These are phyloP conservation scores for Odontamblyopus rebecca DNA, from an alignment of 2,797 vertebrate genomes.

Conservation along the genomic window DNA sequence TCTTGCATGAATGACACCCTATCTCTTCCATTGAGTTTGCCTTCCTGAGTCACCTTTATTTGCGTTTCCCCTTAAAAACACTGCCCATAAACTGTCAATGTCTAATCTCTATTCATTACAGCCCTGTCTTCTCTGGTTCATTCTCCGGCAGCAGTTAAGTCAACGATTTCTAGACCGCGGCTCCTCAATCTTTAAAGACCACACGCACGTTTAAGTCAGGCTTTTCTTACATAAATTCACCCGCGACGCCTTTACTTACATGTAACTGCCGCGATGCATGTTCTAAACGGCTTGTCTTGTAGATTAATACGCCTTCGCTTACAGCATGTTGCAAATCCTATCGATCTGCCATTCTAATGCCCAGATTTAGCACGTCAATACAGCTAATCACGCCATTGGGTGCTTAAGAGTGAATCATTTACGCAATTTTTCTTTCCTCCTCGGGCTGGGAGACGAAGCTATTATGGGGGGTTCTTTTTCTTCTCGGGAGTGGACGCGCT, in stretches of 20 bases:
- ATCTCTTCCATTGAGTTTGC: background rate
- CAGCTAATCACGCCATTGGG: constrained; percentile 44
- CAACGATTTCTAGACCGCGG: background rate
- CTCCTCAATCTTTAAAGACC: background rate
- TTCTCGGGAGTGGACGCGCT: constrained; percentile 16
- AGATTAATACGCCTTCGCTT: constrained; percentile 30
- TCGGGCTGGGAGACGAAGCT: constrained; percentile 12
- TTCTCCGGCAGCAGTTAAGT: background rate
- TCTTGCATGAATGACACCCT: background rate
- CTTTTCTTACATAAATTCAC: constrained; percentile 1
- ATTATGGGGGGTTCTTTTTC: constrained; percentile 33
- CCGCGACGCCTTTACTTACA: background rate
- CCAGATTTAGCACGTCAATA: constrained; percentile 42
- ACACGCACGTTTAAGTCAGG: background rate
- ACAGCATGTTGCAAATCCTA: constrained; percentile 29
- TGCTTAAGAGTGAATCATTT: constrained; percentile 51
- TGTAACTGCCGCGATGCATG: constrained; percentile 10
- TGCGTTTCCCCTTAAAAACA: background rate
- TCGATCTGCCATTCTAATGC: constrained; percentile 43
- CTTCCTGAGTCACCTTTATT: background rate
- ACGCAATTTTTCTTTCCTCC: constrained; percentile 13
- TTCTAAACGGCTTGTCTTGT: constrained; percentile 25
- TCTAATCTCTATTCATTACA: constrained; percentile 6
- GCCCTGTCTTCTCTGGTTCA: background rate
- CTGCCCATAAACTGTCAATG: background rate